These are phyloP conservation scores for Rhinophrynus dorsalis DNA, from an alignment of 2,797 vertebrate genomes.

Conservation along the genomic window DNA sequence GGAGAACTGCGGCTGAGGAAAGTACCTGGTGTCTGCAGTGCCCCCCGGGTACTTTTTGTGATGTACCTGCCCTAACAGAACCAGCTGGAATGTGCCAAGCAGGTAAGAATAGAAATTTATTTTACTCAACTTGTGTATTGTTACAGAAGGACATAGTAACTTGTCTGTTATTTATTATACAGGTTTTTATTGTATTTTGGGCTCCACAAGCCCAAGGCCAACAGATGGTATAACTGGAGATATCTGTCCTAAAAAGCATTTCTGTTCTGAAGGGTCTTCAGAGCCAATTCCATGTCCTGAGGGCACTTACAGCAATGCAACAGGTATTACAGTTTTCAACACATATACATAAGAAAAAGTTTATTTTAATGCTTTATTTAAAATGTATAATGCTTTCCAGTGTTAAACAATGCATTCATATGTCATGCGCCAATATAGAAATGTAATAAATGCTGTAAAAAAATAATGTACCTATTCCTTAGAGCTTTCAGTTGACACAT, in stretches of 20 bases:
- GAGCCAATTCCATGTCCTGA: constrained; percentile 67
- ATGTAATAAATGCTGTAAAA: too few species aligned
- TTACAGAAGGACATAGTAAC: neutral
- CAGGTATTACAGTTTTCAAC: too few species aligned
- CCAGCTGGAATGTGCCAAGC: constrained; percentile 73
- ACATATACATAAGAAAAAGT: too few species aligned
- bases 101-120: constrained; percentile 62
- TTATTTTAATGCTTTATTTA: too few species aligned
- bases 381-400: too few species aligned
- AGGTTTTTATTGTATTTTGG: constrained; percentile 83
- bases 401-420: too few species aligned
- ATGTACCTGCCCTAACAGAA: constrained; percentile 68
- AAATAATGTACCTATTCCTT: too few species aligned
- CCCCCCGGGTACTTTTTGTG: constrained; percentile 81
- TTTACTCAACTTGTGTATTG: too few species aligned
- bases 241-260: constrained; percentile 72
- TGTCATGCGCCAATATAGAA: too few species aligned
- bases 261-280: constrained; percentile 71
- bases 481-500: too few species aligned
- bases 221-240: constrained; percentile 70
- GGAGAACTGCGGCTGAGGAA: constrained; percentile 69
- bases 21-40: constrained; percentile 75
- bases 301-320: constrained; percentile 70
- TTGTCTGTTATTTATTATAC: constrained; percentile 3
- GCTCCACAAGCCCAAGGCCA: constrained; percentile 67